Base-by-base conservation (phyloP, 2,888 invertebrate species). In the Aelia acuminata region DNA sequence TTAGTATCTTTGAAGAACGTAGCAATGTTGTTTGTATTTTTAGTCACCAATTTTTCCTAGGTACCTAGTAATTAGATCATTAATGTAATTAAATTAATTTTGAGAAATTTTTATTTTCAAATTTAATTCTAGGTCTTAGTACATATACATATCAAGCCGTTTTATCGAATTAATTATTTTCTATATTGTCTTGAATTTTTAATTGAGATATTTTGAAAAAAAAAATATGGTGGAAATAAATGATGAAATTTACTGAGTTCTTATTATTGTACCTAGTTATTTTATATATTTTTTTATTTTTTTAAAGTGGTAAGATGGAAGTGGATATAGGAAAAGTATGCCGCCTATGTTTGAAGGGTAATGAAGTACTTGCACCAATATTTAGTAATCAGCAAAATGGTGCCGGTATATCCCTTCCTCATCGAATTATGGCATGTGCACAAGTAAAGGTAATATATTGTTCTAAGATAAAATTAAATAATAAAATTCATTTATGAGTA, bases 391-490 rank as follows among this genome's bases (percentile, higher is more conserved):
- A 57, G 50, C 89, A 89, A 48, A 86, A 87, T 63, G 75, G 88
- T 48, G 89, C 88, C 22, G 84, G 84, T 22, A 88, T 86, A 43
- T 70, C 89, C 8, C 89, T 90, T 35, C 89, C 90, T 18, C 90
- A 90, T 47, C 87, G 90, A 87, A 90, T 90, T 87, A 90, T 90
- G 90, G 89, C 90, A 39, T 90, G 90, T 84, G 90, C 90, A 18
- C 90, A 90, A 87, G 90, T 90, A 53, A 90, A 90, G 88, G 89
- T 90, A 87, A 63, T 50, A 49, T 26, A 22, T 3, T 47, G 63
- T 18, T 35, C 5, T 70, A 35, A 53, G 1, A 20, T 70, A 31
- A n/a, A n/a, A 70, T 70, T 70, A 7, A 26, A 35, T n/a, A 70
- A 70, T 35, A 7, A 70, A 70, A 7, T 35, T 35, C 13, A 18